Percentiles rank a stretch among this genome's conserved stretches.
These are phyloP conservation scores for Syngnathus floridae DNA, from an alignment of 2,113 vertebrate species.

Conservation along the genomic window DNA sequence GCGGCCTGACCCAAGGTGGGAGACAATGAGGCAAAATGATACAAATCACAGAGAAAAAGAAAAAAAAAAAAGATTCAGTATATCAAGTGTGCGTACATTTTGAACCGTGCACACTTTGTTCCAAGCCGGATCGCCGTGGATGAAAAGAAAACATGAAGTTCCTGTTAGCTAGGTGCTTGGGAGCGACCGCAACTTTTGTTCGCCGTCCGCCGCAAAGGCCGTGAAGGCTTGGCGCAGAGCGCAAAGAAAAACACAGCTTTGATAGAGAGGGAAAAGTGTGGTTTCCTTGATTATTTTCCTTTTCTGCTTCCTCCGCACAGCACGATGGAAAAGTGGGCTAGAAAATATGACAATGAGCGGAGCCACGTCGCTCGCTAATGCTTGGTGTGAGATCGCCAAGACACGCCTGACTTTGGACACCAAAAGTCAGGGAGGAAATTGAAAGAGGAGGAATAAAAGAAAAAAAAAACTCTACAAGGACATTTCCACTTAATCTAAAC, in stretches of 20 bases:
- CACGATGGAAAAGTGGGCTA: slow-evolving; percentile 20
- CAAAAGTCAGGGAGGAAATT: slow-evolving; percentile 8
- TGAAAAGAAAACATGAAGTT: background rate
- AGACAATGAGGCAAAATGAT: slow-evolving; percentile 12
- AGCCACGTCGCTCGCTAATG: background rate
- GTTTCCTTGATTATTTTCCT: slow-evolving; percentile 22
- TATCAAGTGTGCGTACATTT: too few relatives aligned
- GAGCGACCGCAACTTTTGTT: slow-evolving; percentile 31
- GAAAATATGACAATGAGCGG: slow-evolving; percentile 14
- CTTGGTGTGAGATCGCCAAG: slow-evolving; percentile 1
- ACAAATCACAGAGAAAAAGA: background rate
- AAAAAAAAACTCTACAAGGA: slow-evolving; percentile 34
- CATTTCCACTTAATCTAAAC: slow-evolving; percentile 49
- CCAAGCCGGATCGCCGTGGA: background rate
- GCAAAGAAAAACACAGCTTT: slow-evolving; percentile 29
- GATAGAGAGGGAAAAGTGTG: slow-evolving; percentile 25
- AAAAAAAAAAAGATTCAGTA: background rate
- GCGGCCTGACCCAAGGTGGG: slow-evolving; percentile 40
- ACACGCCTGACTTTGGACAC: slow-evolving; percentile 24
- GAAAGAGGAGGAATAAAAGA: background rate
- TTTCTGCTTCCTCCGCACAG: slow-evolving; percentile 6
- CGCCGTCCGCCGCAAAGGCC: slow-evolving; percentile 9
- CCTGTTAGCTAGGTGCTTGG: slow-evolving; percentile 11
- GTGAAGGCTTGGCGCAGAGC: slow-evolving; percentile 9
- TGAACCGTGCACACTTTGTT: background rate